These are phyloP conservation scores for Pontoporia blainvillei DNA, from an alignment of 2,113 vertebrate genomes.

Conservation along the genomic window DNA sequence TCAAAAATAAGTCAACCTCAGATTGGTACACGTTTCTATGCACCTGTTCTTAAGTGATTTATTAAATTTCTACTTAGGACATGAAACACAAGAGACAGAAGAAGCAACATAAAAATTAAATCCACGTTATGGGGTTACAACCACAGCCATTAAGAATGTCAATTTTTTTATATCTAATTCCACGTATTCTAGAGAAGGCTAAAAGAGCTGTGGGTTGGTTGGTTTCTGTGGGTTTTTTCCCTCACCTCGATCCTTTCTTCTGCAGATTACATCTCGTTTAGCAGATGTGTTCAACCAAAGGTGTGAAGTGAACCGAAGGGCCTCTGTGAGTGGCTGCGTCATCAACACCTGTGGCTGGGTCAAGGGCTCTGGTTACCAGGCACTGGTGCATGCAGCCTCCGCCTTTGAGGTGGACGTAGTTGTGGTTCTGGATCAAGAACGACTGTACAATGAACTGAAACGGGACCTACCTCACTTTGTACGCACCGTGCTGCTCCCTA, in stretches of 20 bases:
- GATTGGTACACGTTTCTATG: background rate
- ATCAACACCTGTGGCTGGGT: constrained; percentile 99
- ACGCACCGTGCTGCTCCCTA: constrained; percentile 93
- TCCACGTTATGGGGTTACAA: background rate
- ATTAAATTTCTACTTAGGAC: background rate
- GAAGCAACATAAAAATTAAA: background rate
- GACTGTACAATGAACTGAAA: constrained; percentile 97
- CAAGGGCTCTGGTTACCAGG: constrained; percentile 97
- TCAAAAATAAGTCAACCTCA: background rate
- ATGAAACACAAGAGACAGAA: background rate
- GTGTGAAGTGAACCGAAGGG: constrained; percentile 95
- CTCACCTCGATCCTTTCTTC: background rate
- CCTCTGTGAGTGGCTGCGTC: constrained; percentile 94
- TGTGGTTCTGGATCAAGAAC: constrained; percentile 96
- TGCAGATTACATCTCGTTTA: constrained; percentile 92
- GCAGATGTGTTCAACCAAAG: constrained; percentile 96
- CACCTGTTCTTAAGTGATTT: background rate
- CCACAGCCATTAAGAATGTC: background rate
- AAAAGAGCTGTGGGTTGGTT: background rate
- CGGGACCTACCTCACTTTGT: constrained; percentile 97
- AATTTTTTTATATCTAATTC: background rate
- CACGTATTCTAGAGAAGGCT: background rate
- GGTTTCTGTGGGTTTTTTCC: background rate
- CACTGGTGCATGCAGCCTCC: constrained; percentile 94
- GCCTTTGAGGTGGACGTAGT: constrained; percentile 98